Percentiles rank a stretch among this genome's conserved stretches.
Evolutionary conservation across 2,888 invertebrate genomes (phyloP).

Genomic region (Yponomeuta evonymella): DNA sequence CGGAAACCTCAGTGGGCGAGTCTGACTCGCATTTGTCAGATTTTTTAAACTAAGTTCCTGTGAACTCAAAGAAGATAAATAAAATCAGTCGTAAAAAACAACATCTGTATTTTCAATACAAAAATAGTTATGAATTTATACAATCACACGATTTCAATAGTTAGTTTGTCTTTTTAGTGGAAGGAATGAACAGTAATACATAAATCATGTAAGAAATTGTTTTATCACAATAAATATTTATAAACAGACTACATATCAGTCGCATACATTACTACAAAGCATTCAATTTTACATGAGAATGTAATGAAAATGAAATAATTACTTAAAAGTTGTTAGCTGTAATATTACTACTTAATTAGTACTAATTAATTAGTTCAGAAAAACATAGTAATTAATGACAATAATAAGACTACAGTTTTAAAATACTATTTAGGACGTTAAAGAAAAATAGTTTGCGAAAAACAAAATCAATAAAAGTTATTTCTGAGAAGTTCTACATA

Average conservation of each 20-base stretch:
- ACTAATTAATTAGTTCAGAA: background rate
- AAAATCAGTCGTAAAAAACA: slow-evolving; percentile 9
- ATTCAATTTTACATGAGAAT: background rate
- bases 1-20: too few species aligned
- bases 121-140: slow-evolving; percentile 11
- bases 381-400: background rate
- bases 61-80: background rate
- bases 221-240: slow-evolving; percentile 20
- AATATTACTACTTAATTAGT: too few species aligned
- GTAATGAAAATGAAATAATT: background rate
- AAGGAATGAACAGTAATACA: slow-evolving; percentile 50
- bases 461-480: background rate
- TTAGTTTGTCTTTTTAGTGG: slow-evolving; percentile 52
- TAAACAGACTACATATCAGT: slow-evolving; percentile 14
- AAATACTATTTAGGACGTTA: slow-evolving; percentile 5
- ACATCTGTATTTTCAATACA: slow-evolving; percentile 27
- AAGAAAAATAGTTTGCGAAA: background rate
- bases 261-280: background rate
- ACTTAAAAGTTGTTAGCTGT: too few species aligned
- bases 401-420: slow-evolving; percentile 1
- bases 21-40: too few species aligned
- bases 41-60: background rate
- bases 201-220: slow-evolving; percentile 6
- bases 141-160: slow-evolving; percentile 33
- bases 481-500: background rate